A percentile compares a stretch with the other conserved stretches of the same genome.
Conservation (phyloP, 2,888 invertebrate species). For the Mesorhabditis sp. region DNA sequence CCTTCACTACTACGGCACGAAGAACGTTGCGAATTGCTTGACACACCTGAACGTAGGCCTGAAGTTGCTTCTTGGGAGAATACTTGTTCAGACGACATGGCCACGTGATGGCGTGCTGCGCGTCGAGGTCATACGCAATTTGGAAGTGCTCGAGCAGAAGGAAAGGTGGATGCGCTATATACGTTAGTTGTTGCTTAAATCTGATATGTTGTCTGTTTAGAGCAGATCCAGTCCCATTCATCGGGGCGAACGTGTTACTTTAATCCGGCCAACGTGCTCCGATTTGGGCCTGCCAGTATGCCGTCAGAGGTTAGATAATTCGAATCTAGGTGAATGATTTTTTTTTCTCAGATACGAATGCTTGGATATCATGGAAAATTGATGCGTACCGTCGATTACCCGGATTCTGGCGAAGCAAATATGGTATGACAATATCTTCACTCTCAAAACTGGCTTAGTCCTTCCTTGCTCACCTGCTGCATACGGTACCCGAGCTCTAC, state of each 20-base stretch:
- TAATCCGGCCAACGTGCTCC: constrained; percentile 32
- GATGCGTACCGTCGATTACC: neutral
- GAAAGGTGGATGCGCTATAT: constrained; percentile 26
- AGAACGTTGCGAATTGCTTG: too few relatives aligned
- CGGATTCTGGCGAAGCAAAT: neutral
- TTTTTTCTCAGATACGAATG: neutral
- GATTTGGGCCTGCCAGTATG: constrained; percentile 34
- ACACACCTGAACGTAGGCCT: too few relatives aligned
- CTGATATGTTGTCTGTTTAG: constrained; percentile 11
- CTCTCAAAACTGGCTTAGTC: too few relatives aligned
- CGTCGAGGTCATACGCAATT: constrained; percentile 73
- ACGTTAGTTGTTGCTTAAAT: constrained; percentile 20
- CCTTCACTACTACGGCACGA: too few relatives aligned
- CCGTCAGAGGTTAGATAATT: constrained; percentile 24
- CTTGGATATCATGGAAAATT: neutral
- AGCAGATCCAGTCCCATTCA: constrained; percentile 9
- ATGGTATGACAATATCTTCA: neutral
- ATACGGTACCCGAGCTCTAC: too few relatives aligned
- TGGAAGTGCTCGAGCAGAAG: constrained; percentile 34
- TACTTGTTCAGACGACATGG: neutral
- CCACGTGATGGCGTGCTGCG: constrained; percentile 74
- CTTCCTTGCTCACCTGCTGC: too few relatives aligned
- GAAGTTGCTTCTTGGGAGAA: too few relatives aligned
- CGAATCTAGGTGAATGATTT: neutral
- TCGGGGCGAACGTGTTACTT: constrained; percentile 28